Base-by-base conservation (phyloP, 2,113 vertebrate genomes). In the Aspidoscelis tigris region DNA sequence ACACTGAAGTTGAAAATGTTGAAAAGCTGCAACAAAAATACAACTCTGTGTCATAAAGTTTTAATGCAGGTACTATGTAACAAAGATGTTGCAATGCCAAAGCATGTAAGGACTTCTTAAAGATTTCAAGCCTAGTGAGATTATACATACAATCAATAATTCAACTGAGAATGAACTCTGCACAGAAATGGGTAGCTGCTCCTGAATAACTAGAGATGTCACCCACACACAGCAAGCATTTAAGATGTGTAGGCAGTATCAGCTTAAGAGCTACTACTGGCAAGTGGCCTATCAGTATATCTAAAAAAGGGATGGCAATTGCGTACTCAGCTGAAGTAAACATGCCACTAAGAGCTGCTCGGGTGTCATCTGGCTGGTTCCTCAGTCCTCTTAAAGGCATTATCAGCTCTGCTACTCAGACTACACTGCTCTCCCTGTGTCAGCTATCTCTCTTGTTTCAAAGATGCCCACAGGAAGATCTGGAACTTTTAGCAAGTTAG, bases 401-500 rank as follows among this genome's bases (percentile, higher is more conserved):
- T 18, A 61, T 61, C 58, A 61, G 1, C 58, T 61, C 58, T 61
- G 58, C 58, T 61, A 61, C 58, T 61, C 58, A 61, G 58, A 61
- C 58, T 18, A 61, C 58, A 61, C 58, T 61, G 55, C 58, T 61
- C 18, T 61, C 55, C 14, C 58, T 61, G 12, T 61, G 14, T 61
- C 14, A 16, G 58, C 12, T 20, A 64, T 7, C 64, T 61, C 61
- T 1, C 24, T 79, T 72, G 69, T 53, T 69, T 76, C 4, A 21
- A 39, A 26, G 26, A 55, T 75, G 43, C 3, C 55, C 43, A 6
- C 21, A 82, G 55, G 26, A 66, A 66, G 24, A 50, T 47, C 21
- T 55, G 65, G 21, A 72, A 83, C 33, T 55, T 58, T 68, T 43
- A 81, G 66, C 43, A 76, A 86, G 44, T 16, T 73, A 64, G 20